Conservation (phyloP, 2,797 vertebrate species). For the Enoplosus armatus region DNA sequence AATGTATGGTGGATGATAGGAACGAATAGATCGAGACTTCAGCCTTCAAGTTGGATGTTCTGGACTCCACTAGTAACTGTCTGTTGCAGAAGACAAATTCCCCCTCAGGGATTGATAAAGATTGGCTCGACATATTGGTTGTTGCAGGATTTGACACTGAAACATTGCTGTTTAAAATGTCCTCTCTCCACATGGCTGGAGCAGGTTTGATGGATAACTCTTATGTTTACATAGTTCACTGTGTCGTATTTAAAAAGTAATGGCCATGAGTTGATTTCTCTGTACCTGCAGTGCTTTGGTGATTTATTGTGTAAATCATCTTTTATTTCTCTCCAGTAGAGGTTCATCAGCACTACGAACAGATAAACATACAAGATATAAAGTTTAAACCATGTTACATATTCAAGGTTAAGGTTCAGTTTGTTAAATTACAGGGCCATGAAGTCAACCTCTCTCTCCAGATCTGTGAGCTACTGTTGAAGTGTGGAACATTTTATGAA, state of each 20-base stretch:
- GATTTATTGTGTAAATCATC: constrained; percentile 1
- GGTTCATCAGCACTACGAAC: not conserved
- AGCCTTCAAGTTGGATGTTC: not conserved
- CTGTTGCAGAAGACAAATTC: not conserved
- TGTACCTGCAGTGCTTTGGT: not conserved
- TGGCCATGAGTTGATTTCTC: not conserved
- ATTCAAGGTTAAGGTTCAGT: not conserved
- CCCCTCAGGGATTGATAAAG: not conserved
- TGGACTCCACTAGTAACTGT: not conserved
- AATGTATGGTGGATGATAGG: not conserved
- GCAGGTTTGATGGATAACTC: constrained; percentile 22
- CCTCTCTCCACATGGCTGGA: not conserved
- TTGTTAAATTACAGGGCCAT: not conserved
- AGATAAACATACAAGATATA: not conserved
- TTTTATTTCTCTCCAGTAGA: not conserved
- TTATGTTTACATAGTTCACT: constrained; percentile 1
- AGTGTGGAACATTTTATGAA: not conserved
- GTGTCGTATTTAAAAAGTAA: constrained; percentile 1
- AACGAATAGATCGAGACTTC: not conserved
- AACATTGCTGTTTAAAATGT: not conserved
- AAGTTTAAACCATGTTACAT: not conserved
- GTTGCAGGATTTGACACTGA: constrained; percentile 1
- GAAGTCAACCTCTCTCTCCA: not conserved
- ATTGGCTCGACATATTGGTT: not conserved
- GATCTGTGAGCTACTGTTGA: not conserved